Evolutionary conservation across 2,113 vertebrate species (phyloP).

Genomic region (Passer domesticus): DNA sequence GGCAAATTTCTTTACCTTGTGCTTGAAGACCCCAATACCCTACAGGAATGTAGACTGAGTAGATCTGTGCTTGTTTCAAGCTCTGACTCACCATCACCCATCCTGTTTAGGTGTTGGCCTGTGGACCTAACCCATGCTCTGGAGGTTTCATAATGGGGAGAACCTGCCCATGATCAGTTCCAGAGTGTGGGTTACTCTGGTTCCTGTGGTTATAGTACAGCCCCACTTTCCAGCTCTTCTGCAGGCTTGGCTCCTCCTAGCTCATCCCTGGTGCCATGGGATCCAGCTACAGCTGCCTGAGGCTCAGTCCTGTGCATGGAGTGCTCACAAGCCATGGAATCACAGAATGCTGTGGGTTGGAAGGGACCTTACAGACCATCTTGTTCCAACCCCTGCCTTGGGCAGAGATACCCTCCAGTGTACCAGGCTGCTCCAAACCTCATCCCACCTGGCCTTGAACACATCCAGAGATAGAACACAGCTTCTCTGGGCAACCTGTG

Average conservation of each 20-base stretch:
- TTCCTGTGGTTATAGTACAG: background rate
- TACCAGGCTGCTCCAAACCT: background rate
- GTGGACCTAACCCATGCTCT: background rate
- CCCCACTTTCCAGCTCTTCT: background rate
- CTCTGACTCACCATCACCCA: accelerated
- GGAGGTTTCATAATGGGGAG: background rate
- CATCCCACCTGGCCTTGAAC: background rate
- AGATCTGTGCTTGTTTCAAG: background rate
- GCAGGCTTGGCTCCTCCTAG: background rate
- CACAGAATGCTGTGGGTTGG: background rate
- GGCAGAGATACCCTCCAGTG: background rate
- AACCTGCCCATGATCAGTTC: accelerated
- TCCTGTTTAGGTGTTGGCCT: background rate
- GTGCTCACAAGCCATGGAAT: background rate
- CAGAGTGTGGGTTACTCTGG: background rate
- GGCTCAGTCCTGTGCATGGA: background rate
- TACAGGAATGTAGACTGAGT: background rate
- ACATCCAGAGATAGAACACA: too few relatives aligned
- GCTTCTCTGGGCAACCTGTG: background rate
- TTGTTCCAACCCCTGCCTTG: background rate
- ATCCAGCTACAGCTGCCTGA: background rate
- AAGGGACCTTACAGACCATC: too few relatives aligned
- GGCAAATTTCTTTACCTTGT: background rate
- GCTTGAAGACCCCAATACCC: accelerated
- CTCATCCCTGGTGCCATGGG: accelerated